phyloP scores from a whole-genome alignment of 2,113 vertebrate species.

The Tychaedon coryphoeus region DNA sequence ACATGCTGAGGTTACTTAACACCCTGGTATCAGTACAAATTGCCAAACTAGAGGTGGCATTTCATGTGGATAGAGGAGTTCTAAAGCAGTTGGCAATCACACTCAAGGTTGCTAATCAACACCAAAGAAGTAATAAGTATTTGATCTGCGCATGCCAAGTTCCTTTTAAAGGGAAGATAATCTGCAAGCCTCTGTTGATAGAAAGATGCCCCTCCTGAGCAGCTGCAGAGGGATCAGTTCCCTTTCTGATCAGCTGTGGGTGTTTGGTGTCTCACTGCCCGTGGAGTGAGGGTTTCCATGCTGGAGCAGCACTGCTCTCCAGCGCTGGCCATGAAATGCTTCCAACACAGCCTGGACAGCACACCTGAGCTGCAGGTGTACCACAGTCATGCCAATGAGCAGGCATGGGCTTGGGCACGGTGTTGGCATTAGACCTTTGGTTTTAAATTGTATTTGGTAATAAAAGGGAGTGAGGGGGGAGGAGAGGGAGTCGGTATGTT shows the following conservation, averaged over 20 bases:
- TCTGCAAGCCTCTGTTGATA: background rate
- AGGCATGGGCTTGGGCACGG: background rate
- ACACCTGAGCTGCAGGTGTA: background rate
- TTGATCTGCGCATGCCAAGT: slow-evolving; percentile 24
- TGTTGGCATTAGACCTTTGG: background rate
- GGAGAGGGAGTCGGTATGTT: background rate
- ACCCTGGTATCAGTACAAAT: background rate
- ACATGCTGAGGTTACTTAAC: background rate
- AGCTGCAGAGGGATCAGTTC: background rate
- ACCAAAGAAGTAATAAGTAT: background rate
- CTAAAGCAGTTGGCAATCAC: background rate
- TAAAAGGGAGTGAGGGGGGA: background rate
- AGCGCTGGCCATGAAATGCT: accelerated
- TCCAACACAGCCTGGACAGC: accelerated
- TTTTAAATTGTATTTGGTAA: background rate
- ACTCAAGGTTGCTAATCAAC: slow-evolving; percentile 21
- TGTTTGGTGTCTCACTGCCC: background rate
- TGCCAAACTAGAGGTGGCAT: background rate
- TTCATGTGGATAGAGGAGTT: background rate
- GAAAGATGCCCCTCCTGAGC: background rate
- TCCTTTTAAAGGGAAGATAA: background rate
- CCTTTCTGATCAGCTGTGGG: background rate
- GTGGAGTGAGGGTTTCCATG: background rate
- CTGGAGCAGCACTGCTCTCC: background rate
- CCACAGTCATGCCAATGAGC: background rate